Evolutionary conservation across 2,888 invertebrate species (phyloP), one percentile per base, ranked within the genome.

Genomic region (Polyommatus iphigenia): DNA sequence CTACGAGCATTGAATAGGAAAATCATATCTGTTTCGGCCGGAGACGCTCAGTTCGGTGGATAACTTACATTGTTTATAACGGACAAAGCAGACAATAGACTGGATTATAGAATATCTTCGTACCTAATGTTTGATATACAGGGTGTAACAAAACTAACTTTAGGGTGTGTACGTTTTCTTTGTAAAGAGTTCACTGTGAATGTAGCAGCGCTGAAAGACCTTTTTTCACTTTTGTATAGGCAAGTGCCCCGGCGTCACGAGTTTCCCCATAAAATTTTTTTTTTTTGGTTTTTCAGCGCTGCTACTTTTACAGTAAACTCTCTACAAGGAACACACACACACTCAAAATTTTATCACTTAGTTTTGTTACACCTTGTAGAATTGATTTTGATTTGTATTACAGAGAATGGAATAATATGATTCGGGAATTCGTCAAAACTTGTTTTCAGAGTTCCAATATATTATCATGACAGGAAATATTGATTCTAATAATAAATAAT

Each of bases 1-100:
- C 57, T 72, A 6, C 72, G 59, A 41, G 72, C 77, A 73, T 41
- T 77, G 71, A 77, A 77, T 77, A 59, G 77, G 72, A 73, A 77
- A 77, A 77, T 73, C 57, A 72, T 77, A 77, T 77, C 77, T 54
- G 75, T 75, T 75, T 54, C 29, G 50, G 54, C 50, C 29, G 18
- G 54, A 73, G 73, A 54, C 54, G 75, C 54, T 73, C 24, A 29
- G 75, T 24, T 24, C 54, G 24, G 54, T 54, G 75, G 75, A 54
- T 75, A 24, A 75, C 18, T 75, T 24, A 75, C 54, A 75, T 75
- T 75, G 75, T 75, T 75, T 29, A 50, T 75, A 29, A 75, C 50
- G 50, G 75, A 75, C 75, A 75, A 75, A 73, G 73, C 29, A 75
- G 7, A 54, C 54, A 75, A 50, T 75, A 54, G 75, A 13, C 15